Evolutionary conservation across 2,113 vertebrate species (phyloP).

Genomic region (Oceanodroma tethys): DNA sequence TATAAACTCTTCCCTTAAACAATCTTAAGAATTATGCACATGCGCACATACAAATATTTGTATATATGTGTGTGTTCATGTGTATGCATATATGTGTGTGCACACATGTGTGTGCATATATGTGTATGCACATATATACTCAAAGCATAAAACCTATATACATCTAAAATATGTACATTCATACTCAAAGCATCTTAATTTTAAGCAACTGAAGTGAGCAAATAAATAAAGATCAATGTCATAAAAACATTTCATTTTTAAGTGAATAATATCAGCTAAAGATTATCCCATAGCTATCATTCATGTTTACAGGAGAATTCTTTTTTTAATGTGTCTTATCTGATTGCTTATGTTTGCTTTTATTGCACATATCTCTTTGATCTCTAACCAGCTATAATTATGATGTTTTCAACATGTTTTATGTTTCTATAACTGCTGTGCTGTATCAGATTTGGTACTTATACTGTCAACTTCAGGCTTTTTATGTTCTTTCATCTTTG

Average conservation of each 20-base stretch:
- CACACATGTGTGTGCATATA: background rate
- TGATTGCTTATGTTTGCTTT: constrained; percentile 48
- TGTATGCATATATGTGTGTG: background rate
- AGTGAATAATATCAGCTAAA: constrained; percentile 1
- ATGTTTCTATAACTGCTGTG: constrained; percentile 50
- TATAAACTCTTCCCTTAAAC: background rate
- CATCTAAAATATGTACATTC: background rate
- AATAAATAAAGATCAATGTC: background rate
- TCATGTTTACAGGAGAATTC: constrained; percentile 5
- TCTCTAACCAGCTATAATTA: constrained; percentile 64
- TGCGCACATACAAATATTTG: background rate
- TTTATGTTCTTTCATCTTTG: constrained; percentile 60
- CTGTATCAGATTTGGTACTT: constrained; percentile 42
- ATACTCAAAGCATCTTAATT: background rate
- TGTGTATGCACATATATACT: background rate
- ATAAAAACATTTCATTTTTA: background rate
- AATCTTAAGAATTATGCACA: background rate
- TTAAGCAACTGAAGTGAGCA: background rate
- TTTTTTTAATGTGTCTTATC: constrained; percentile 16
- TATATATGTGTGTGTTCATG: background rate
- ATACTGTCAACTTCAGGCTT: constrained; percentile 47
- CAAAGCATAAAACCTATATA: background rate
- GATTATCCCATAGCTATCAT: background rate
- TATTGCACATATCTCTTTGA: constrained; percentile 48
- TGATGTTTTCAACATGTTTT: constrained; percentile 60